Evolutionary conservation across 2,888 invertebrate genomes (phyloP), one percentile per base, ranked within the genome.

Genomic region (Suillia variegata): DNA sequence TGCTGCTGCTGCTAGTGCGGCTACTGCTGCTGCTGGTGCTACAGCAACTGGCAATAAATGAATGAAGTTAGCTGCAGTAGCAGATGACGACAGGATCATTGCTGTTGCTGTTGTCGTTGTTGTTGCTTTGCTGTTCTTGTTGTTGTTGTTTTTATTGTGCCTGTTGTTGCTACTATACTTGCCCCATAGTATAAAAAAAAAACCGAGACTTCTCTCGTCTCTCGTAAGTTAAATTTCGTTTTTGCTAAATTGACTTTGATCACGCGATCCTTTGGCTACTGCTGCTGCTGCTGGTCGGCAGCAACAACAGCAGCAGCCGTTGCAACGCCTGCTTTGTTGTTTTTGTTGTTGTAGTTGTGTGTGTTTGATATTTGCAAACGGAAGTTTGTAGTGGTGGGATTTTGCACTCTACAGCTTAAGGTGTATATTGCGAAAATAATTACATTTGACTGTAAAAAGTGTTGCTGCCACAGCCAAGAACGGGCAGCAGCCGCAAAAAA

Each of bases 221-320:
- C 74, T 74, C 74, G 75, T 71, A 76, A 62, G 71, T 76, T 45
- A 3, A 71, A 71, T 76, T 75, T 74, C 68, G 70, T 65, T n/a
- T n/a, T n/a, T 71, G 69, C 77, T 80, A 80, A 79, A 79, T 79
- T 79, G 79, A 79, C 78, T 75, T 80, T 80, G 80, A 80, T 80
- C 79, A 79, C 81, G 79, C 79, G 79, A 79, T 80, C 69, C 70
- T 67, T 70, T 68, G 58, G 54, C 54, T 54, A 18, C 20, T 34
- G 45, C 61, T 22, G 56, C 63, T 63, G 61, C 26, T 34, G 53
- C 38, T 55, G n/a, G n/a, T n/a, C n/a, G n/a, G n/a, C n/a, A n/a
- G n/a, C n/a, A n/a, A n/a, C n/a, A n/a, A 47, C 50, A 54, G 33
- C 18, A 56, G 64, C 64, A 70, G 68, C 69, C 73, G 72, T 64